A percentile compares a stretch with the other conserved stretches of the same genome.
Conservation (phyloP, 2,888 invertebrate genomes). For the Callimorpha dominula region DNA sequence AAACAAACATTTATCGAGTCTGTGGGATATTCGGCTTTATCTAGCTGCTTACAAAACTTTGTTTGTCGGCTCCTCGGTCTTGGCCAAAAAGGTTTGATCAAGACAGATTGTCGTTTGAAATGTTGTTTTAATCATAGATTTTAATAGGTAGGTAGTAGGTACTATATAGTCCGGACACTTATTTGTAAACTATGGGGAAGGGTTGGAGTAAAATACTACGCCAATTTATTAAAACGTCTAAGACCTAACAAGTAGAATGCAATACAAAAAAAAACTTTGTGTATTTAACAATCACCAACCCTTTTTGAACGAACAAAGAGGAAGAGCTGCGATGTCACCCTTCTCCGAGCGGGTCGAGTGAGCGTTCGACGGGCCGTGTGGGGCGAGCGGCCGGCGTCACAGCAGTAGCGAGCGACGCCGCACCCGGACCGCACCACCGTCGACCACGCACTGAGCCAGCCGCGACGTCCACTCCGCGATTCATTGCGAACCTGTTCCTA, state of each 20-base stretch:
- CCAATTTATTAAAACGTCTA: conserved; percentile 9
- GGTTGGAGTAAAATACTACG: conserved; percentile 1
- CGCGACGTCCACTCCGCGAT: conserved; percentile 34
- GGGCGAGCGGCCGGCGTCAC: conserved; percentile 65
- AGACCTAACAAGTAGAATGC: conserved; percentile 50
- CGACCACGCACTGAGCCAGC: conserved; percentile 62
- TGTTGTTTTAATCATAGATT: not conserved
- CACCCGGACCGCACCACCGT: conserved; percentile 82
- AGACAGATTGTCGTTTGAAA: not conserved
- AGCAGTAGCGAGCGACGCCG: conserved; percentile 81
- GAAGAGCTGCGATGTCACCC: conserved; percentile 82
- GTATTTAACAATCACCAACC: conserved; percentile 70
- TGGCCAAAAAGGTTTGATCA: not conserved
- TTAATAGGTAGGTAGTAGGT: not conserved
- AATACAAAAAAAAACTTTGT: conserved; percentile 55
- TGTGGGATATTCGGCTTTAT: not conserved
- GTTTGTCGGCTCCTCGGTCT: not conserved
- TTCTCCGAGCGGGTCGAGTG: conserved; percentile 73
- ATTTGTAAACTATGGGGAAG: not conserved
- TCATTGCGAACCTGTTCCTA: conserved; percentile 63
- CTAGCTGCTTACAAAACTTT: not conserved
- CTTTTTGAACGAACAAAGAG: conserved; percentile 72
- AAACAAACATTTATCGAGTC: not conserved
- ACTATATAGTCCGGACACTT: not conserved
- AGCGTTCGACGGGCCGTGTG: conserved; percentile 63